Conservation (phyloP, 2,888 invertebrate species). For the Cartodere bifasciata region DNA sequence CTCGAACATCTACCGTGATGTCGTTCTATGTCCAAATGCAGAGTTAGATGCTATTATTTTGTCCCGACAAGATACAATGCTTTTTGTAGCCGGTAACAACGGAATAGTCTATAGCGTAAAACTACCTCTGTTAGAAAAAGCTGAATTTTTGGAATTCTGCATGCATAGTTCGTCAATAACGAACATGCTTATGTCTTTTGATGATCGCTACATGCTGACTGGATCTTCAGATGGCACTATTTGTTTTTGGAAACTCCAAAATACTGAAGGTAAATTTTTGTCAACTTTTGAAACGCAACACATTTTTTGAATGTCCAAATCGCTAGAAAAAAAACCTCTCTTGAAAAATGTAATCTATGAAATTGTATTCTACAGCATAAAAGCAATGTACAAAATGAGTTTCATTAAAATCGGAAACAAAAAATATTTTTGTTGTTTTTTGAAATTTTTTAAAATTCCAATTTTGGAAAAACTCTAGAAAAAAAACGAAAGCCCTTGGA, state of each 20-base stretch:
- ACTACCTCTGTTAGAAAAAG: constrained; percentile 57
- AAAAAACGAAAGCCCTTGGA: too few species aligned
- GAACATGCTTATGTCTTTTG: constrained; percentile 8
- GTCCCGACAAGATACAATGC: constrained; percentile 66
- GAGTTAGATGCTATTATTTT: constrained; percentile 48
- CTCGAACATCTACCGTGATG: constrained; percentile 28
- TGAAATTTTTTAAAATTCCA: too few species aligned
- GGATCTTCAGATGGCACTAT: constrained; percentile 67
- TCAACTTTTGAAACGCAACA: too few species aligned
- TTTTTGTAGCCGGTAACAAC: constrained; percentile 67
- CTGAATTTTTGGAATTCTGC: constrained; percentile 39
- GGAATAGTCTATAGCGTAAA: constrained; percentile 70
- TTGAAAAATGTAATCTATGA: too few species aligned
- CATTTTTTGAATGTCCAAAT: too few species aligned
- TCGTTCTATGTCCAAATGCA: constrained; percentile 14
- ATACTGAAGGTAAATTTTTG: constrained; percentile 59
- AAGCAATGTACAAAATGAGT: too few species aligned
- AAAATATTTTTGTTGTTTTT: too few species aligned
- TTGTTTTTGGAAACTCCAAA: constrained; percentile 73
- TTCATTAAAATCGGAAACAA: too few species aligned
- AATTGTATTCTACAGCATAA: too few species aligned
- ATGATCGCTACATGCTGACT: constrained; percentile 43
- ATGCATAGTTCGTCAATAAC: constrained; percentile 35
- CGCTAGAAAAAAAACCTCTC: too few species aligned
- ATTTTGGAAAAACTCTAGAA: too few species aligned